Base-by-base conservation (phyloP, 1,140 invertebrate species). In the Chironomus tepperi region DNA sequence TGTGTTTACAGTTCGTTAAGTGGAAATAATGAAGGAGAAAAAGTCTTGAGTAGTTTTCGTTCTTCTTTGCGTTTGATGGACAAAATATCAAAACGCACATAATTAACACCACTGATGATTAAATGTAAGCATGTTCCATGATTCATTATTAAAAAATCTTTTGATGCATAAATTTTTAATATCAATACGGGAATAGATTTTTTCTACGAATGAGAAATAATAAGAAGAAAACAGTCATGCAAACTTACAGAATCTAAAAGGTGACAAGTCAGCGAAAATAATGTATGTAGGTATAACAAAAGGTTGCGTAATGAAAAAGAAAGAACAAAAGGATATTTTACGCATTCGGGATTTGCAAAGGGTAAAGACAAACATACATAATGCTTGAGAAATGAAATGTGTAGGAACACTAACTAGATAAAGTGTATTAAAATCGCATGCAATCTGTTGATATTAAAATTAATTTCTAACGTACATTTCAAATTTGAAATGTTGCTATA, bases 1-100 rank as follows among this genome's bases (percentile, higher is more conserved):
- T 57, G 12, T 57, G n/a, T 70, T 70, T 16, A 65, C 42, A 16
- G 21, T 12, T 74, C 19, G 34, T 57, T 74, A 74, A 64, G 47
- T 64, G 47, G 34, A 74, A 57, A 57, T 57, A 57, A 57, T 57
- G 47, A 57, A 12, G 47, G 47, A 57, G 24, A 34, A 34, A 57
- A 57, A 57, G 47, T 57, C 47, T 57, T 57, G n/a, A 57, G 47
- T 57, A 57, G 47, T 57, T n/a, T 5, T 34, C 5, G 1, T 34
- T 34, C 5, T 34, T 34, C 5, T 34, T 34, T 5, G 1, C 12
- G 47, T 57, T 57, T 57, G 47, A 57, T 57, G 47, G n/a, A 57
- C 12, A 57, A 15, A 5, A n/a, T 15, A n/a, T 12, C 1, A 57
- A 57, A 57, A 57, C 47, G 47, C 12, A 57, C 5, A 12, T 57